These are phyloP conservation scores for Phenacoccus solenopsis DNA, from an alignment of 1,140 invertebrate genomes.

Conservation along the genomic window DNA sequence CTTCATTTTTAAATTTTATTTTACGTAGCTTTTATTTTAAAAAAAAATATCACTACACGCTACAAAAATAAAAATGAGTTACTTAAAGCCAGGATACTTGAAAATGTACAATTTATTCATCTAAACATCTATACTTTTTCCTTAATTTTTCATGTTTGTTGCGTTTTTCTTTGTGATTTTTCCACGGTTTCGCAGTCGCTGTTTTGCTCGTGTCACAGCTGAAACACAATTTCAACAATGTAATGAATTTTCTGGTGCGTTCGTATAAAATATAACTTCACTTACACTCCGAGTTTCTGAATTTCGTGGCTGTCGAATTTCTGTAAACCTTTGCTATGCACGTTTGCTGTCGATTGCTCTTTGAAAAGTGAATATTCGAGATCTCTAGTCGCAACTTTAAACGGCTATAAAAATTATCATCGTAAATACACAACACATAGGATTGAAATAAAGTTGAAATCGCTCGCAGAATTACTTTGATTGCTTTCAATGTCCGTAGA, in stretches of 20 bases:
- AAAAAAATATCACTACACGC: not conserved
- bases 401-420: slow-evolving; percentile 30
- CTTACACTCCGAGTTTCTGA: not conserved
- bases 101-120: slow-evolving; percentile 50
- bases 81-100: slow-evolving; percentile 48
- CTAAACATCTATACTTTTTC: slow-evolving; percentile 39
- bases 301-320: slow-evolving; percentile 17
- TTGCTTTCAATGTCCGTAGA: slow-evolving; percentile 18
- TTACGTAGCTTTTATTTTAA: slow-evolving; percentile 3
- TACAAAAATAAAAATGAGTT: no score
- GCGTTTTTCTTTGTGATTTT: slow-evolving; percentile 40
- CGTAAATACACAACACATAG: slow-evolving; percentile 41
- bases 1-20: not conserved
- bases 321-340: slow-evolving; percentile 20
- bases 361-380: slow-evolving; percentile 18
- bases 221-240: not conserved
- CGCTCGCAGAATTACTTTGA: slow-evolving; percentile 17
- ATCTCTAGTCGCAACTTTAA: slow-evolving; percentile 20
- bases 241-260: slow-evolving; percentile 12
- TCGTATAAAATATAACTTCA: slow-evolving; percentile 18
- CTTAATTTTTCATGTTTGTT: slow-evolving; percentile 47
- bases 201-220: not conserved
- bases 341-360: slow-evolving; percentile 11
- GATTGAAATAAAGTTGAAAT: slow-evolving; percentile 29
- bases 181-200: slow-evolving; percentile 38